These are phyloP conservation scores for Nautilus pompilius DNA, from an alignment of 1,140 invertebrate species.

Conservation along the genomic window DNA sequence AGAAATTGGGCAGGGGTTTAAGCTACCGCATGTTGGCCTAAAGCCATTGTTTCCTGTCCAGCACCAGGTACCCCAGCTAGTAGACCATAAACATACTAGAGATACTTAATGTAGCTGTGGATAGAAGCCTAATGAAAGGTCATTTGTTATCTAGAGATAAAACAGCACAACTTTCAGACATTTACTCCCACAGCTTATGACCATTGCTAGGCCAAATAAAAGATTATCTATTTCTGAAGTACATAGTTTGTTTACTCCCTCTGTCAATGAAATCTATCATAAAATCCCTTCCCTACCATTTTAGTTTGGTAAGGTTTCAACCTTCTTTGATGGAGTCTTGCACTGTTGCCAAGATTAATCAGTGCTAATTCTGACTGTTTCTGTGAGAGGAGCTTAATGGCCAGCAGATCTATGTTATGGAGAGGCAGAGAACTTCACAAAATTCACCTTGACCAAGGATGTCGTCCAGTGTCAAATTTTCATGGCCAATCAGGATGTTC, in stretches of 20 bases:
- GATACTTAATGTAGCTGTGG: no score
- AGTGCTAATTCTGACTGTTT: background rate
- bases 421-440: background rate
- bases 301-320: background rate
- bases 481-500: slow-evolving; percentile 44
- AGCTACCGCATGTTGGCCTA: no score
- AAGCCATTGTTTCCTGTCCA: no score
- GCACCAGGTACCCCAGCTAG: no score
- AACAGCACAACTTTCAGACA: background rate
- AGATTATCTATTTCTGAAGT: background rate
- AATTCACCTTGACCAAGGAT: slow-evolving; percentile 52
- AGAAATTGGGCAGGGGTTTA: no score
- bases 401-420: background rate
- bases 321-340: background rate
- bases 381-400: background rate
- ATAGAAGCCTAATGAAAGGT: no score
- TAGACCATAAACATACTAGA: no score
- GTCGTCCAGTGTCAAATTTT: slow-evolving; percentile 44
- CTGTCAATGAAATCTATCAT: background rate
- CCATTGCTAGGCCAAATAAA: background rate
- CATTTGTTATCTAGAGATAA: background rate
- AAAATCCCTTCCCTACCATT: background rate
- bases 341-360: background rate
- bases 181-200: background rate
- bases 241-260: no score